A percentile compares a stretch with the other conserved stretches of the same genome.
Conservation (phyloP, 2,888 invertebrate species). For the Luperina testacea region DNA sequence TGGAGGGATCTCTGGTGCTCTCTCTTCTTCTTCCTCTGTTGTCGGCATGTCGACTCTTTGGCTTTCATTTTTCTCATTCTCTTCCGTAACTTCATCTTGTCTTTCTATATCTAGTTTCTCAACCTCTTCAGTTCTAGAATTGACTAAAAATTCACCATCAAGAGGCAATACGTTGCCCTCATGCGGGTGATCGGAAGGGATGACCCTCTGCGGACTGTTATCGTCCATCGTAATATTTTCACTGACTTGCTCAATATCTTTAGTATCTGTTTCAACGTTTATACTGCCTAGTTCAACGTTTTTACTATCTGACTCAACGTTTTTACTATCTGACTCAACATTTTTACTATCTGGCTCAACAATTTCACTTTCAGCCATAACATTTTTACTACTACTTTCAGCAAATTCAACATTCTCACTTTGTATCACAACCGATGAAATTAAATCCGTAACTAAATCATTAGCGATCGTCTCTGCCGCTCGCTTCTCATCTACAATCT, state of each 20-base stretch:
- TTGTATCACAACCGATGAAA: constrained; percentile 77
- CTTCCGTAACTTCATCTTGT: constrained; percentile 73
- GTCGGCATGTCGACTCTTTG: constrained; percentile 76
- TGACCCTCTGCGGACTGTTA: constrained; percentile 78
- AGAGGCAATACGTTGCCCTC: constrained; percentile 86
- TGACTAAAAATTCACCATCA: constrained; percentile 86
- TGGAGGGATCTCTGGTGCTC: constrained; percentile 91
- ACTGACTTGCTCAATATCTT: constrained; percentile 72
- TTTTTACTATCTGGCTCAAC: constrained; percentile 50
- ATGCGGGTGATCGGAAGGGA: constrained; percentile 81
- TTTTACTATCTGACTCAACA: constrained; percentile 72
- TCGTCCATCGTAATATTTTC: constrained; percentile 56
- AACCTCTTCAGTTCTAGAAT: constrained; percentile 76
- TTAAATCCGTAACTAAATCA: constrained; percentile 82
- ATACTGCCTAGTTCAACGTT: constrained; percentile 72
- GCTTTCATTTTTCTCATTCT: constrained; percentile 82
- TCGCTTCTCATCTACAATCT: constrained; percentile 80
- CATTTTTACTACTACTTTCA: constrained; percentile 55
- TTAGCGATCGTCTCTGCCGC: constrained; percentile 80
- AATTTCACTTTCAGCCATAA: constrained; percentile 40
- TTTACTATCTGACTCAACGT: constrained; percentile 48
- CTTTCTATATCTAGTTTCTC: constrained; percentile 71
- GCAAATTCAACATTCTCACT: constrained; percentile 58
- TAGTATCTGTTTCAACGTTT: constrained; percentile 44
- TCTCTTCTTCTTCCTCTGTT: constrained; percentile 81